Evolutionary conservation across 2,888 invertebrate species (phyloP).

Genomic region (Steinernema scapterisci): DNA sequence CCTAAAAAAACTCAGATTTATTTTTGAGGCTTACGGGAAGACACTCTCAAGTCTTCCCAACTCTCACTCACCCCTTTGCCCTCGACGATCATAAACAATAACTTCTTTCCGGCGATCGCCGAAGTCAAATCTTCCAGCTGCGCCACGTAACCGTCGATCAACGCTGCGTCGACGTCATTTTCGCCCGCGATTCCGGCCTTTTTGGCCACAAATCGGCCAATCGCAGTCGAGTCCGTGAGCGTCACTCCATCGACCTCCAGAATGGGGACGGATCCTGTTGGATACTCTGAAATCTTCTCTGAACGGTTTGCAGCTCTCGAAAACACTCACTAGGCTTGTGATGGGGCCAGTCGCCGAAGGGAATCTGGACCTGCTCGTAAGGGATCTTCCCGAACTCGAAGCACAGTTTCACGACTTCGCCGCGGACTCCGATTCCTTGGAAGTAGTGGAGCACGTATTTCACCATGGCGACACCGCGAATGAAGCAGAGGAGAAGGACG

Average conservation of each 20-base stretch:
- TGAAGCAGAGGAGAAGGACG: neutral
- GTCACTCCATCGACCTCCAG: neutral
- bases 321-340: neutral
- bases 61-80: neutral
- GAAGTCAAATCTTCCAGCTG: neutral
- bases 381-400: neutral
- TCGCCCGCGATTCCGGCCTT: neutral
- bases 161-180: neutral
- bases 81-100: neutral
- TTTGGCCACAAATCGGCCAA: neutral
- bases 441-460: constrained; percentile 8
- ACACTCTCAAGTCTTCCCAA: too few species aligned
- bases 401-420: neutral
- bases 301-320: neutral
- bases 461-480: neutral
- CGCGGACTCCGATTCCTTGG: neutral
- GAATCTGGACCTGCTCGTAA: neutral
- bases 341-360: neutral
- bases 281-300: neutral
- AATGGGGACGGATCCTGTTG: neutral
- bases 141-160: constrained; percentile 3
- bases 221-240: neutral
- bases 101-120: neutral
- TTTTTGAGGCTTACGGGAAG: neutral
- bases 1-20: neutral